Evolutionary conservation across 1,140 invertebrate genomes (phyloP).

Genomic region (Philopotamus ludificatus): DNA sequence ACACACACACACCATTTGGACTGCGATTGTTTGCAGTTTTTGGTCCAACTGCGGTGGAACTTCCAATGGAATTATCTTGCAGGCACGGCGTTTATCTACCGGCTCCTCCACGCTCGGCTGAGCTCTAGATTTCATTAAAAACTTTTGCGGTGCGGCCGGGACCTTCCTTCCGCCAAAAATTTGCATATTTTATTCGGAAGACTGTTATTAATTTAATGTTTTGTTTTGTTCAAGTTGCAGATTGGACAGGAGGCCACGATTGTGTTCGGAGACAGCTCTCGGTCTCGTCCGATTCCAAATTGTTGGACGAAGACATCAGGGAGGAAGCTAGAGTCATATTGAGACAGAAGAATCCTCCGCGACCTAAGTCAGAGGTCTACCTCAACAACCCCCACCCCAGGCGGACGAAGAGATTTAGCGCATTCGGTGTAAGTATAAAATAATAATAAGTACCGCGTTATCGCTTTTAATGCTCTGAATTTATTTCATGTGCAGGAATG

Average conservation of each 20-base stretch:
- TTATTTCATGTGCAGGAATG: neutral
- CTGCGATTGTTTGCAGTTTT: conserved; percentile 1
- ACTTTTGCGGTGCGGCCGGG: conserved; percentile 12
- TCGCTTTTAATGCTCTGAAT: neutral
- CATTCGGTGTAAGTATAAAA: conserved; percentile 77
- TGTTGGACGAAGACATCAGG: conserved; percentile 79
- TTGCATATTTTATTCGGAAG: no score
- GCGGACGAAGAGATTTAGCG: conserved; percentile 84
- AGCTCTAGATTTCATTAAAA: conserved; percentile 32
- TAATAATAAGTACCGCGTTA: neutral
- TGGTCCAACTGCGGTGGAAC: neutral
- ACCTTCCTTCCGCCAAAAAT: neutral
- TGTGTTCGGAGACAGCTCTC: conserved; percentile 83
- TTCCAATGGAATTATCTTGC: conserved; percentile 21
- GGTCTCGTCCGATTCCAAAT: conserved; percentile 86
- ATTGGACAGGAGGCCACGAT: conserved; percentile 78
- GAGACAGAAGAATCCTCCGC: conserved; percentile 74
- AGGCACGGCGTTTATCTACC: conserved; percentile 6
- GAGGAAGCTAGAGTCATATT: conserved; percentile 85
- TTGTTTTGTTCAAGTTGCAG: conserved; percentile 47
- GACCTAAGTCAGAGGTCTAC: conserved; percentile 45
- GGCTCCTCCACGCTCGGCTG: neutral
- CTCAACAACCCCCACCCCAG: conserved; percentile 60
- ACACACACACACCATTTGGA: no score
- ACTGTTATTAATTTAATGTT: neutral